These are phyloP conservation scores for Takifugu ocellatus DNA, from an alignment of 2,797 vertebrate species.

Conservation along the genomic window DNA sequence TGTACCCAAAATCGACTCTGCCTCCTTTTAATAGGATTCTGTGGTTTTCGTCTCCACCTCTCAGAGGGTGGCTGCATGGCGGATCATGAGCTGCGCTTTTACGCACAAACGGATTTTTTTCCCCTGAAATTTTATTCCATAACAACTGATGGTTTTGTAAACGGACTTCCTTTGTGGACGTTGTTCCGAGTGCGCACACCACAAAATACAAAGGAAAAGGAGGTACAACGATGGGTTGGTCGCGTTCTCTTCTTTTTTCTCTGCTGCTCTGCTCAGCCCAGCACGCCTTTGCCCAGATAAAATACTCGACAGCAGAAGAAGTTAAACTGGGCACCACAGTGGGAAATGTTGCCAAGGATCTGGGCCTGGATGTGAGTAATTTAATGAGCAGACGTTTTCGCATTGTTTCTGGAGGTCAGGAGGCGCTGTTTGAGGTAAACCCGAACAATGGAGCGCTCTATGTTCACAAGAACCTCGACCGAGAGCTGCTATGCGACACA, in stretches of 20 bases:
- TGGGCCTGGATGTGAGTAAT: constrained; percentile 69
- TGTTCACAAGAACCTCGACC: constrained; percentile 58
- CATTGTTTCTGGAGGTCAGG: constrained; percentile 63
- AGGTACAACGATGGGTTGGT: constrained; percentile 23
- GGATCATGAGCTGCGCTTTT: neutral
- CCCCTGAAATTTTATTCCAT: neutral
- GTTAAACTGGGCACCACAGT: constrained; percentile 70
- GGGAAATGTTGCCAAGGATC: constrained; percentile 73
- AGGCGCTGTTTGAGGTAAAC: constrained; percentile 76
- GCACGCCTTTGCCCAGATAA: constrained; percentile 58
- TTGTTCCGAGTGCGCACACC: no score
- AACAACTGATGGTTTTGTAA: neutral
- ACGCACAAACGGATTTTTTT: neutral
- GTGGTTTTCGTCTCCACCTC: constrained; percentile 2
- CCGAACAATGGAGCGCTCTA: constrained; percentile 73
- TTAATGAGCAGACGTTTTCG: constrained; percentile 70
- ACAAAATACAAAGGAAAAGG: constrained; percentile 18
- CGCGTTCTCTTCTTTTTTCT: constrained; percentile 21
- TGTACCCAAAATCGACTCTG: constrained; percentile 12
- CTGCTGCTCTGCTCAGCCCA: constrained; percentile 22
- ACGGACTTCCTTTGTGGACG: neutral
- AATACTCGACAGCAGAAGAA: constrained; percentile 71
- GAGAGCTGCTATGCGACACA: constrained; percentile 49
- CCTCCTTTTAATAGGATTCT: neutral
- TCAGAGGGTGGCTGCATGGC: neutral